Base-by-base conservation (phyloP, 1,140 invertebrate species). In the Dendroctonus ponderosae region DNA sequence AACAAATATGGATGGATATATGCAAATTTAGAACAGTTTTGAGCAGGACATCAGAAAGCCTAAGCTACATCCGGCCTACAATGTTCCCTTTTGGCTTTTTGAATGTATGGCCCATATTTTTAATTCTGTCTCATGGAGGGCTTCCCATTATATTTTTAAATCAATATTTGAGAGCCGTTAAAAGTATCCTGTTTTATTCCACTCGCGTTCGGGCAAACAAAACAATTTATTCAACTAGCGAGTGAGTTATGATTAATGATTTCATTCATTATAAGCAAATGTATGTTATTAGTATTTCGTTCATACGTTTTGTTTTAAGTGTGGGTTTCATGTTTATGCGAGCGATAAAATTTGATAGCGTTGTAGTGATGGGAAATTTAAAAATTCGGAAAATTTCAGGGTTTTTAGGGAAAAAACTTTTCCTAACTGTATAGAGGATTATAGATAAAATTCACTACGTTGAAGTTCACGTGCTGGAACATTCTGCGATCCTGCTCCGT, bases 401-500 rank as follows among this genome's bases (percentile, higher is more conserved):
- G 3, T 4, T 46, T 46, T 9, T 46, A 46, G 43, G 12, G 12
- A 1, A 46, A 46, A 46, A 11, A 46, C 12, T 46, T 46, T 46
- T 46, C 43, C 43, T 46, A 26, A 26, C 26, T 26, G 50, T 54
- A 56, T 58, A 62, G 15, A 42, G 42, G 44, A 40, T 67, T 60
- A 49, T 62, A 62, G 58, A 58, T 58, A 39, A 54, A 59, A 57
- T 54, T 42, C 66, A 50, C 58, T 49, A n/a, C 8, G 58, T 44
- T 7, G 52, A 7, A 40, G 26, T 38, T 50, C 56, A 72, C 70
- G 12, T 70, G 59, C 67, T 72, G 62, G 38, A 12, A 63, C 50
- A 15, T 70, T 70, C 69, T 77, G 68, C 66, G 67, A 42, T 71
- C 76, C 75, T 76, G 75, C 61, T 76, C 72, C 73, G 67, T 77